Evolutionary conservation across 2,113 vertebrate genomes (phyloP), one percentile per base, ranked within the genome.

Genomic region (Holacanthus passer): DNA sequence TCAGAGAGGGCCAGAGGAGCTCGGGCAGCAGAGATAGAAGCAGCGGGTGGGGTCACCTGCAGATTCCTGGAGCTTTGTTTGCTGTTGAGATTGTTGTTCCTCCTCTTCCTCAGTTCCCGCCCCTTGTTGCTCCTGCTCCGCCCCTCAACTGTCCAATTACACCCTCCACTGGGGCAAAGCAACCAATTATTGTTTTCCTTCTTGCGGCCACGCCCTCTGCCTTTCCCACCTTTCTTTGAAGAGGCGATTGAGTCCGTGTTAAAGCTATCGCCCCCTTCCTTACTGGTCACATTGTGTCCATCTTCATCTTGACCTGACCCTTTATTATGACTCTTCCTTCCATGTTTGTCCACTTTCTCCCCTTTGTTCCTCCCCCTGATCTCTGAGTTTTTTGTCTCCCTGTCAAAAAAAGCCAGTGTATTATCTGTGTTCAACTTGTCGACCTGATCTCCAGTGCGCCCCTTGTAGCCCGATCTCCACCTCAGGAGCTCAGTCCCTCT

Each of bases 281-380:
- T 95, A 71, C 93, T 93, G 43, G 95, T 95, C 52, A 93, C 93
- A 19, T 95, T 95, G 77, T 95, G 94, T 17, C 90, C 90, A 6
- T 91, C 92, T 79, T 94, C 88, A 0, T 89, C 88, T 55, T 90
- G 91, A 45, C 81, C 62, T 7, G 86, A 84, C 14, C 87, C 85
- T 85, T 95, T 95, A 19, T 84, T 85, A 29, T 90, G 88, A 24
- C 82, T 82, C 64, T 91, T 94, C 77, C 89, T 84, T 29, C 82
- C 83, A 6, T 83, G 74, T 89, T 90, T 93, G 63, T 88, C 81
- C 29, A 47, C 60, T 76, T 78, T 88, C 11, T 90, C 90, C 39
- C 60, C 88, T 77, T 75, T 89, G 67, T 77, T 90, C 37, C 73
- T 79, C 41, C n/a, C 81, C 12, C 70, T 84, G 19, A 50, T 73